phyloP scores from a whole-genome alignment of 2,888 invertebrate genomes.

The Pimpla rufipes region DNA sequence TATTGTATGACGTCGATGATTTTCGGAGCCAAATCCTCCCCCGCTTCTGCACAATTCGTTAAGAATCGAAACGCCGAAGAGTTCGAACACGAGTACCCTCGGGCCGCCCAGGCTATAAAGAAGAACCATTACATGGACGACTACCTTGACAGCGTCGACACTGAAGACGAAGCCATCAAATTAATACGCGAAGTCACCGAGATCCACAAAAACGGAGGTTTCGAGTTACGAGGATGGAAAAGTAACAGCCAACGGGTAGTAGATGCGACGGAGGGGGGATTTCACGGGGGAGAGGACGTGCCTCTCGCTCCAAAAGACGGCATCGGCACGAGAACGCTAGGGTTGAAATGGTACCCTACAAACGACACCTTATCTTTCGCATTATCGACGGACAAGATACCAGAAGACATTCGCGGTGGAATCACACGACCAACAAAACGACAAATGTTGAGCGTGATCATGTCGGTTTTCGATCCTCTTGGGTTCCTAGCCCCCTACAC shows the following conservation, averaged over 20 bases:
- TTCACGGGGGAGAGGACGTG: background rate
- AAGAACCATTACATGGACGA: constrained; percentile 76
- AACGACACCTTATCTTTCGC: background rate
- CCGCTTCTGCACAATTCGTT: constrained; percentile 74
- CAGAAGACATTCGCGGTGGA: too few relatives aligned
- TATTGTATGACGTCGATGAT: constrained; percentile 74
- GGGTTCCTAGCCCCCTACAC: constrained; percentile 73
- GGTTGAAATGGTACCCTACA: background rate
- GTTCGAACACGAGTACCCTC: constrained; percentile 64
- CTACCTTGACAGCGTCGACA: constrained; percentile 48
- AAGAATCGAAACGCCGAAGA: constrained; percentile 74
- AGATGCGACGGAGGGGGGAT: background rate
- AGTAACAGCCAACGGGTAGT: background rate
- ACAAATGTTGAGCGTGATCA: constrained; percentile 69
- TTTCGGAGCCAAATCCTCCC: constrained; percentile 73
- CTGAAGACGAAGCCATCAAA: background rate
- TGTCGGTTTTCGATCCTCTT: constrained; percentile 78
- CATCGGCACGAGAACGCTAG: background rate
- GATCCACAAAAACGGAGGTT: background rate
- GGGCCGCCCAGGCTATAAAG: constrained; percentile 72
- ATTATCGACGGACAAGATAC: too few relatives aligned
- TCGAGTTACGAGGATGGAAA: background rate
- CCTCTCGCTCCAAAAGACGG: background rate
- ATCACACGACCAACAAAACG: constrained; percentile 62
- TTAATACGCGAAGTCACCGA: background rate